Evolutionary conservation across 1,140 invertebrate species (phyloP).

Genomic region (Drosophila neocordata): DNA sequence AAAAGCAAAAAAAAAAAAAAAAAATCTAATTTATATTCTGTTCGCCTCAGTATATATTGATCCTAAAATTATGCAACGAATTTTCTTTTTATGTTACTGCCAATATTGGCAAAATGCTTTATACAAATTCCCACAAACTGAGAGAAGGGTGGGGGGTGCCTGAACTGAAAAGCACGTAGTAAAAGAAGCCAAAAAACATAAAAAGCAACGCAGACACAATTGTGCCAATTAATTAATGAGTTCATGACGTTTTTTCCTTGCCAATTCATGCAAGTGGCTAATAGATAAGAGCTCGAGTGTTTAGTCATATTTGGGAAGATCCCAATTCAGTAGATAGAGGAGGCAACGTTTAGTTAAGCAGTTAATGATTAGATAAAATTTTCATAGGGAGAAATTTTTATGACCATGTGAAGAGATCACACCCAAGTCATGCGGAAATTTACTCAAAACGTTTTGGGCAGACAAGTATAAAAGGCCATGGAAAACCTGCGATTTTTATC

Average conservation of each 20-base stretch:
- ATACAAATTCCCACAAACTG: no score
- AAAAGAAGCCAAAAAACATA: background rate
- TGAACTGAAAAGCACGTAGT: background rate
- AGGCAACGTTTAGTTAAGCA: background rate
- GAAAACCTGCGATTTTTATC: background rate
- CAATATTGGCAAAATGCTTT: background rate
- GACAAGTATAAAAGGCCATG: background rate
- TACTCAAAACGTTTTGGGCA: background rate
- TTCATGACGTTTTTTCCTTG: slow-evolving; percentile 1
- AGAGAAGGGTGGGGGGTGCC: no score
- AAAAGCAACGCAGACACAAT: no score
- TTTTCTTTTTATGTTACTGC: background rate
- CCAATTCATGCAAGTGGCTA: background rate
- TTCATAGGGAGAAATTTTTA: background rate
- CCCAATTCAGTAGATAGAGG: background rate
- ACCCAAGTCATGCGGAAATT: background rate
- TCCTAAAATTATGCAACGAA: slow-evolving; percentile 2
- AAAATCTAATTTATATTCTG: background rate
- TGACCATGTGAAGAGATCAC: background rate
- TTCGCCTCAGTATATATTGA: background rate
- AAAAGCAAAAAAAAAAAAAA: background rate
- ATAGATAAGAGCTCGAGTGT: background rate
- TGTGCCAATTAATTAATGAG: slow-evolving; percentile 4
- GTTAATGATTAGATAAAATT: background rate
- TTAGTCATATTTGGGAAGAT: slow-evolving; percentile 5